Evolutionary conservation across 2,113 vertebrate genomes (phyloP).

Genomic region (Psettodes erumei): DNA sequence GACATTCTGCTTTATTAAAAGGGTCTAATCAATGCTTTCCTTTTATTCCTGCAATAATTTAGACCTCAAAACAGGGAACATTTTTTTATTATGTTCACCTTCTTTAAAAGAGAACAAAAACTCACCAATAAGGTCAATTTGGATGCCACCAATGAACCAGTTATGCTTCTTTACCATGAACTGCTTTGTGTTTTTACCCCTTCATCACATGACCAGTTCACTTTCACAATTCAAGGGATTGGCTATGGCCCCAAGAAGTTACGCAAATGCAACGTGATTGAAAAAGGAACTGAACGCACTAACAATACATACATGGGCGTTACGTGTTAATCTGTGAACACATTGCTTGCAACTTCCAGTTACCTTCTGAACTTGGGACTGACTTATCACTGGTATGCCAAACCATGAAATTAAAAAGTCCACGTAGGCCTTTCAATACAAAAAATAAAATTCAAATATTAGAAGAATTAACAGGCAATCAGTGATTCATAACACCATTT

Average conservation of each 20-base stretch:
- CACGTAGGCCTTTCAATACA: neutral
- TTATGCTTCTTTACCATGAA: neutral
- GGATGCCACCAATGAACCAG: neutral
- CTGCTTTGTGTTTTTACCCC: neutral
- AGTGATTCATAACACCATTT: conserved; percentile 4
- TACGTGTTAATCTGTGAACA: neutral
- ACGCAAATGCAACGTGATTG: neutral
- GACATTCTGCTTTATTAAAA: neutral
- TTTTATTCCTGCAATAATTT: neutral
- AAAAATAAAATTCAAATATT: neutral
- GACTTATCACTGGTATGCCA: neutral
- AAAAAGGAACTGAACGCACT: neutral
- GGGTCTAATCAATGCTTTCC: neutral
- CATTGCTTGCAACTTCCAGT: neutral
- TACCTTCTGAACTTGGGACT: neutral
- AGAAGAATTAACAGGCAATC: neutral
- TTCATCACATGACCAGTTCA: neutral
- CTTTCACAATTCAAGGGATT: neutral
- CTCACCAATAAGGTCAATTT: neutral
- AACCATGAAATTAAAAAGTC: neutral
- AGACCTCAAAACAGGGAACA: neutral
- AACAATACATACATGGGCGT: neutral
- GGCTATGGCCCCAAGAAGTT: neutral
- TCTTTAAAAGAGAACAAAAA: neutral
- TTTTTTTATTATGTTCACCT: neutral